These are phyloP conservation scores for Diplodus sargus DNA, from an alignment of 2,797 vertebrate species.

Conservation along the genomic window DNA sequence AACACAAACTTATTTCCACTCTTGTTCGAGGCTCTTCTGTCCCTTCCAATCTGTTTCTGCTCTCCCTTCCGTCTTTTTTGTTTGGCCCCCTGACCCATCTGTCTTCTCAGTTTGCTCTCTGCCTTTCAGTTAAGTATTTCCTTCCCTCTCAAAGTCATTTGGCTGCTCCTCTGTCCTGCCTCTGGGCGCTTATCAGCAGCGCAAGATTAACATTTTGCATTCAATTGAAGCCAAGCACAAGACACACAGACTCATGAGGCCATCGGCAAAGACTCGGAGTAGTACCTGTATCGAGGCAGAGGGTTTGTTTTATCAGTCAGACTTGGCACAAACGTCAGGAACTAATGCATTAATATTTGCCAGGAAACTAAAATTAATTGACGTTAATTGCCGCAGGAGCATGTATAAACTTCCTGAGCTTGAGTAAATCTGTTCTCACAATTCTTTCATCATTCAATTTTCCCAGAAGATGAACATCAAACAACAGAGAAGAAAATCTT, in stretches of 20 bases:
- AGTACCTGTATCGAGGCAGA: background rate
- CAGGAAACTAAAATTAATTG: background rate
- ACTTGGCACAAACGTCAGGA: background rate
- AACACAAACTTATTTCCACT: background rate
- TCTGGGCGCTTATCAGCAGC: constrained; percentile 61
- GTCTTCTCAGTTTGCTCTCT: constrained; percentile 16
- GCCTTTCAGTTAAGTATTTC: constrained; percentile 21
- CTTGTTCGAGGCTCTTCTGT: background rate
- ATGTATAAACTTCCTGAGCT: background rate
- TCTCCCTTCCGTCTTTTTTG: constrained; percentile 6
- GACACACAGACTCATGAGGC: constrained; percentile 8
- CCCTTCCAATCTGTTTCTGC: background rate
- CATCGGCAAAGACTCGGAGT: background rate
- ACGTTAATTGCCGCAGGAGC: background rate
- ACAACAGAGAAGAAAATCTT: background rate
- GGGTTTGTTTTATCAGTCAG: background rate
- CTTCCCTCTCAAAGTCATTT: constrained; percentile 40
- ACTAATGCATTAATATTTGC: background rate
- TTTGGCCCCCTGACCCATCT: background rate
- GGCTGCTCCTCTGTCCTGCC: constrained; percentile 42
- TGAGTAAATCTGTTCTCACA: background rate
- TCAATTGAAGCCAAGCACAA: constrained; percentile 52
- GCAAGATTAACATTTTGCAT: constrained; percentile 72
- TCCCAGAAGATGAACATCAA: background rate
- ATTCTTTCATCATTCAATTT: background rate